Percentiles rank a stretch among this genome's conserved stretches.
Conservation (phyloP, 2,113 vertebrate species). For the Aegotheles bennettii region DNA sequence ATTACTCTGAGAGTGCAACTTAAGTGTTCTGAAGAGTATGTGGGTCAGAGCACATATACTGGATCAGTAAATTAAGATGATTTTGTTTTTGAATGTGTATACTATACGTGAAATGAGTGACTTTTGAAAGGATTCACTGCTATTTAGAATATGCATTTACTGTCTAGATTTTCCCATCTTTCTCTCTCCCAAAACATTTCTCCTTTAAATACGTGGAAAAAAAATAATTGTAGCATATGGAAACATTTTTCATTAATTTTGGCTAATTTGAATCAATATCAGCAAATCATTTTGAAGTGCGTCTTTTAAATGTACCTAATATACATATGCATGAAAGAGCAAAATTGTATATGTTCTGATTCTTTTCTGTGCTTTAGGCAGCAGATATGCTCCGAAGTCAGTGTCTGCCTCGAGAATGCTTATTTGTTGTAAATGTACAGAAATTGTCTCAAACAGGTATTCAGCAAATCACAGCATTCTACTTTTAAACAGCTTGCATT, state of each 20-base stretch:
- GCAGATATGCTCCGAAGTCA: not conserved
- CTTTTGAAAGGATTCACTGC: not conserved
- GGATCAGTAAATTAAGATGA: not conserved
- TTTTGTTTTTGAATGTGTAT: not conserved
- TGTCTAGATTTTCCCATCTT: not conserved
- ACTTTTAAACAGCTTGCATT: rapidly evolving
- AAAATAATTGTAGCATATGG: not conserved
- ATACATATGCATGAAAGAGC: not conserved
- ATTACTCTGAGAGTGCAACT: not conserved
- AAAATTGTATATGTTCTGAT: not conserved
- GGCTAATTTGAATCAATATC: not conserved
- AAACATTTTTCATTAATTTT: not conserved
- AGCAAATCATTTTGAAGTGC: not conserved
- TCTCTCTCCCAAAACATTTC: not conserved
- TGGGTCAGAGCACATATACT: not conserved
- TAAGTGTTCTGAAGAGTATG: not conserved
- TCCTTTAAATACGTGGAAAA: not conserved
- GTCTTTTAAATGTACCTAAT: not conserved
- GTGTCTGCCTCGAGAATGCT: not conserved
- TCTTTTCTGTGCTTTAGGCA: not conserved
- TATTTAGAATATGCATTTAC: not conserved
- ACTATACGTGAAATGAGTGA: not conserved
- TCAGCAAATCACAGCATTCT: not conserved
- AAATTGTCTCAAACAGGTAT: not conserved
- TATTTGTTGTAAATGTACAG: not conserved